Evolutionary conservation across 2,888 invertebrate species (phyloP).

Genomic region (Sarcophaga rosellei): DNA sequence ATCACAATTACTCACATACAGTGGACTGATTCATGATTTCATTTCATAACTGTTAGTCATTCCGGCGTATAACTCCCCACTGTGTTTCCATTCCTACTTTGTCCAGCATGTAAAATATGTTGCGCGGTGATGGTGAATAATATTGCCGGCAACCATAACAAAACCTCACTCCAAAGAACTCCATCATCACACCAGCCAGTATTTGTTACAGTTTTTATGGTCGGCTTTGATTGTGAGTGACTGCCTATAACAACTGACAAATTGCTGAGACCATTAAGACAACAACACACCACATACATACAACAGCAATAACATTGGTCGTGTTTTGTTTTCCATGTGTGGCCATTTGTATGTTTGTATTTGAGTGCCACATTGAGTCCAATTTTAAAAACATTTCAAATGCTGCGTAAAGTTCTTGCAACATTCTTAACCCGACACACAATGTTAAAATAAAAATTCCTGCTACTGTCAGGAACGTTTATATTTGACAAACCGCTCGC

Average conservation of each 20-base stretch:
- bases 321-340: slow-evolving; percentile 19
- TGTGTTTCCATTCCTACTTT: neutral
- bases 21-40: neutral
- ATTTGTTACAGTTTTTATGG: neutral
- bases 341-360: neutral
- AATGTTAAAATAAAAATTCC: slow-evolving; percentile 66
- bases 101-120: slow-evolving; percentile 39
- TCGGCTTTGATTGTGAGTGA: slow-evolving; percentile 64
- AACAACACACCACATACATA: slow-evolving; percentile 30
- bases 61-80: neutral
- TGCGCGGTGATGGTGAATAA: neutral
- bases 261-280: slow-evolving; percentile 63
- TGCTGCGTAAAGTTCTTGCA: slow-evolving; percentile 39
- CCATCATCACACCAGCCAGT: neutral
- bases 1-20: too few relatives aligned
- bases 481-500: slow-evolving; percentile 65
- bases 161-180: neutral
- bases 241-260: slow-evolving; percentile 67
- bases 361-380: slow-evolving; percentile 7
- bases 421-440: slow-evolving; percentile 50
- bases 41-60: neutral
- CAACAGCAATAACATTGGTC: slow-evolving; percentile 11
- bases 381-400: slow-evolving; percentile 43
- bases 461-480: slow-evolving; percentile 71
- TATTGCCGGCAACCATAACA: neutral